Evolutionary conservation across 37 sponge, comb jelly and placozoan genomes (phyloP).

Genomic region (Dysidea cf. avara): DNA sequence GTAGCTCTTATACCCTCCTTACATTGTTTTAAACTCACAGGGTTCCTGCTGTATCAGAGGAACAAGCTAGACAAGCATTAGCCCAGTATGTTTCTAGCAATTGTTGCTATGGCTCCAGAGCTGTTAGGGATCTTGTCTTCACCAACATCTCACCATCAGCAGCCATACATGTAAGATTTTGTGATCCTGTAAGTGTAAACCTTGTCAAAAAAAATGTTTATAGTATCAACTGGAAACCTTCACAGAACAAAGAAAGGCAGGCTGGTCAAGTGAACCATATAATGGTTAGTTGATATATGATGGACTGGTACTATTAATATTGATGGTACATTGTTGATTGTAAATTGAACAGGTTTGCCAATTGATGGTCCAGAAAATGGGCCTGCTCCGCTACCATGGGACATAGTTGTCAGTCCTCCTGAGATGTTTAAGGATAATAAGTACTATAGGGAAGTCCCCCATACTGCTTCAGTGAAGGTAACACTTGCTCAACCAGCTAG

Average conservation of each 20-base stretch:
- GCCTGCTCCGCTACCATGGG: slow-evolving; percentile 69
- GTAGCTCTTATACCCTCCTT: background rate
- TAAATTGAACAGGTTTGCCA: no score
- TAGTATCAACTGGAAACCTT: slow-evolving; percentile 83
- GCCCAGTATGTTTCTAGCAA: slow-evolving; percentile 23
- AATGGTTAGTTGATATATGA: slow-evolving; percentile 25
- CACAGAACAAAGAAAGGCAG: slow-evolving; percentile 55
- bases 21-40: no score
- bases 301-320: no score
- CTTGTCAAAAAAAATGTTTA: background rate
- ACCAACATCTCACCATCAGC: slow-evolving; percentile 57
- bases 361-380: slow-evolving; percentile 78
- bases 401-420: slow-evolving; percentile 35
- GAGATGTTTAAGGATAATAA: slow-evolving; percentile 38
- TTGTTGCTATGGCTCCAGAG: slow-evolving; percentile 71
- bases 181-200: background rate
- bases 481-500: no score
- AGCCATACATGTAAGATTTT: slow-evolving; percentile 68
- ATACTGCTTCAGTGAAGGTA: slow-evolving; percentile 76
- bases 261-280: slow-evolving; percentile 62
- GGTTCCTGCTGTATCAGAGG: slow-evolving; percentile 59
- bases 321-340: no score
- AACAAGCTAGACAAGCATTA: slow-evolving; percentile 57
- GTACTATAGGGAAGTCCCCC: slow-evolving; percentile 57
- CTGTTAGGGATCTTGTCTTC: slow-evolving; percentile 62